phyloP scores from a whole-genome alignment of 1,140 invertebrate genomes.

The Brachionus rubens region DNA sequence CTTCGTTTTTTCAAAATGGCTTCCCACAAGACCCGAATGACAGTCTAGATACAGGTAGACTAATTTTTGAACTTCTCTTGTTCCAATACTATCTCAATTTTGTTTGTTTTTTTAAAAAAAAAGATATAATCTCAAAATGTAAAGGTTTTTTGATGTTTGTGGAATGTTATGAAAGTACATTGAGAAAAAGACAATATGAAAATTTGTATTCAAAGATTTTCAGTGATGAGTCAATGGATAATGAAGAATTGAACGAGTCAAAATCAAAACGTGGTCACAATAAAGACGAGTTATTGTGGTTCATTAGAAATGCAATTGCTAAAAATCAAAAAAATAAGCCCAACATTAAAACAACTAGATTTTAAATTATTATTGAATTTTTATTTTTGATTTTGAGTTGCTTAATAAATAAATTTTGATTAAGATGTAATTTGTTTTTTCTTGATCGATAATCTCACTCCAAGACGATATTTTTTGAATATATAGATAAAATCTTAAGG shows the following conservation, averaged over 20 bases:
- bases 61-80: neutral
- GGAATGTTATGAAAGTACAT: neutral
- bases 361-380: neutral
- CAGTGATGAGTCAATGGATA: neutral
- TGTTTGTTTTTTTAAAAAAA: no score
- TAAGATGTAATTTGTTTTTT: no score
- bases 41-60: neutral
- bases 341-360: neutral
- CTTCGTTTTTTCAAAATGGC: no score
- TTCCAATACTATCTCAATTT: neutral
- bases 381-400: neutral
- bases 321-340: conserved; percentile 17
- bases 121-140: neutral
- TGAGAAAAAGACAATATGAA: neutral
- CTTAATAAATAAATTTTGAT: no score
- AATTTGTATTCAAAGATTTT: neutral
- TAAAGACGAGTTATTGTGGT: conserved; percentile 9
- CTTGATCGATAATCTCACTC: no score
- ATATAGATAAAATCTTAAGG: no score
- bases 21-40: conserved; percentile 1
- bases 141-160: neutral
- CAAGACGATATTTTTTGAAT: no score
- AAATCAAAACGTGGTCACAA: neutral
- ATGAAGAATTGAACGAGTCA: neutral
- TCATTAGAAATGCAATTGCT: conserved; percentile 3